Evolutionary conservation across 1,140 invertebrate genomes (phyloP), one percentile per base, ranked within the genome.

Genomic region (Drosophila sulfurigaster): DNA sequence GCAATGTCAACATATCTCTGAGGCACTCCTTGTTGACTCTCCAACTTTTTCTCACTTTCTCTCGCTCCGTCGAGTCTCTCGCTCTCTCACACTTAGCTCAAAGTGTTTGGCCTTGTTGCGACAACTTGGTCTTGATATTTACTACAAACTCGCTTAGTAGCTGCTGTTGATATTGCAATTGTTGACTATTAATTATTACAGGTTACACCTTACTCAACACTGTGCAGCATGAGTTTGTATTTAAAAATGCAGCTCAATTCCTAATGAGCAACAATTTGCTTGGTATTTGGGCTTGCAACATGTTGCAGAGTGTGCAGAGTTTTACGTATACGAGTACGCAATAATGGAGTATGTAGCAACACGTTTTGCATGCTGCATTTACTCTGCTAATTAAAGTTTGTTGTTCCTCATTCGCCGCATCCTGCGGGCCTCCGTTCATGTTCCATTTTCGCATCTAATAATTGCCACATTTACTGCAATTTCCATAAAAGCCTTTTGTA

Each of bases 371-470:
- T 48, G 62, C 58, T 59, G 66, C 46, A 71, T 72, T 79, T 70
- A 70, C 63, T 56, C 49, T 57, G 60, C 75, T 82, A 86, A 86
- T 87, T 86, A 75, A 82, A 81, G 60, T 85, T 78, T 74, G 70
- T 67, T 59, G 58, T 63, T 38, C 30, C 52, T 41, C 20, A 30
- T 30, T 56, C 35, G 56, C 16, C 48, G 7, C 32, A 10, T n/a
- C 8, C 35, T 6, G 56, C 25, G 16, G 35, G 7, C 13, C 11
- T 49, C 13, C 46, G 59, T 52, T 75, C 20, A 25, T 25, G 20
- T 25, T 25, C 20, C 30, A 6, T 8, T 5, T 32, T 32, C 30
- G 30, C 30, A 68, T 41, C 67, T 68, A 77, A 83, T 65, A 81
- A 68, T 62, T 67, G 78, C 64, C 63, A 68, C 75, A 81, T 65